These are phyloP conservation scores for Hirundichthys speculiger DNA, from an alignment of 2,113 vertebrate genomes.

Conservation along the genomic window DNA sequence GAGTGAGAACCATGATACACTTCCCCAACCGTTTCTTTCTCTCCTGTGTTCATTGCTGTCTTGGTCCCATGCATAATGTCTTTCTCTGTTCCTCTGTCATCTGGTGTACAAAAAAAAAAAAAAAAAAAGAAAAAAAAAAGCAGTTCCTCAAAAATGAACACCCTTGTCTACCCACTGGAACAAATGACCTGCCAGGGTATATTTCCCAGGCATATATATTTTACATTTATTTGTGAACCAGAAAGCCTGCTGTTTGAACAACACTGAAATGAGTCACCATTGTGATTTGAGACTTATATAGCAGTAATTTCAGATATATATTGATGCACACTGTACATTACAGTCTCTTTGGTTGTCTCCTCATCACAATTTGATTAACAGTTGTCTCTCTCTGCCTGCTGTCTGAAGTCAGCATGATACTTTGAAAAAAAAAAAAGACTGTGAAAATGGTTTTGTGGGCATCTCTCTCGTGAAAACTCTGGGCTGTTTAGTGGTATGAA, in stretches of 20 bases:
- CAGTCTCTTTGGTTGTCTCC: background rate
- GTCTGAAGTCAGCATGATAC: background rate
- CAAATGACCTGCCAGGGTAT: background rate
- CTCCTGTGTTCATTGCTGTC: background rate
- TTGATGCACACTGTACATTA: no score
- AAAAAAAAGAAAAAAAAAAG: no score
- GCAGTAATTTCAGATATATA: no score
- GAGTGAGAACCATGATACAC: conserved; percentile 30
- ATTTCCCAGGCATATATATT: no score
- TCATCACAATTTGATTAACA: conserved; percentile 10
- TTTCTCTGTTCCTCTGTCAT: background rate
- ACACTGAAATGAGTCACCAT: no score
- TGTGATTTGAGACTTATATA: no score
- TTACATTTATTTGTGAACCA: no score
- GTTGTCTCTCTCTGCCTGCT: background rate
- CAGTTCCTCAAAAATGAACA: no score
- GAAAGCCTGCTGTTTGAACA: no score
- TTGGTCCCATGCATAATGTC: background rate
- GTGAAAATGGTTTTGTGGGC: conserved; percentile 25
- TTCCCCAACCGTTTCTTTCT: background rate
- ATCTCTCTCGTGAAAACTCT: conserved; percentile 23
- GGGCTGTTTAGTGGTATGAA: conserved; percentile 28
- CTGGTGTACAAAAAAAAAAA: background rate
- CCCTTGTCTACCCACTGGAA: no score
- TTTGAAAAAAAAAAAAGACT: conserved; percentile 12